phyloP scores from a whole-genome alignment of 53 echinoderm and acorn worm genomes.

The Temnopleurus reevesii region DNA sequence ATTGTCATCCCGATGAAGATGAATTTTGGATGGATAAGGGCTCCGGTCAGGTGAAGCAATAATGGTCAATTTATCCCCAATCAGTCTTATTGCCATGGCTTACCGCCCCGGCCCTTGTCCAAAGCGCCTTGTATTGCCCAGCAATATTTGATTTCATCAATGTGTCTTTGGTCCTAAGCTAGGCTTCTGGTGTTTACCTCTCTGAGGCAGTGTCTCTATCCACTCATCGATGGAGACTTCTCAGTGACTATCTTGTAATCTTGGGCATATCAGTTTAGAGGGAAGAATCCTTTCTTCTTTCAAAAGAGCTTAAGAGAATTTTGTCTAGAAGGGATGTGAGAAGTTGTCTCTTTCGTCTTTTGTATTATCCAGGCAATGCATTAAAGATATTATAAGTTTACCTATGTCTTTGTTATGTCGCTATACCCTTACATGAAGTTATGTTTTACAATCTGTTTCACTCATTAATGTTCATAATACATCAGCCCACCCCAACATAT shows the following conservation, averaged over 20 bases:
- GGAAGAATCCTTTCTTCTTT: too few relatives aligned
- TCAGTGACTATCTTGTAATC: neutral
- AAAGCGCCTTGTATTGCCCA: neutral
- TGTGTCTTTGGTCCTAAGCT: neutral
- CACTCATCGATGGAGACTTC: neutral
- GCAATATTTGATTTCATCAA: slow-evolving; percentile 4
- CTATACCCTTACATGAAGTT: too few relatives aligned
- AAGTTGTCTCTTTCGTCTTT: too few relatives aligned
- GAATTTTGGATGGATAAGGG: neutral
- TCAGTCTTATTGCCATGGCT: slow-evolving; percentile 22
- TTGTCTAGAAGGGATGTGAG: too few relatives aligned
- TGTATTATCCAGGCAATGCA: too few relatives aligned
- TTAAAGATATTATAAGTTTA: too few relatives aligned
- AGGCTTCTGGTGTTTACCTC: slow-evolving; percentile 6
- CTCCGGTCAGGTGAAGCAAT: slow-evolving; percentile 9
- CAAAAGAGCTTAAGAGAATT: too few relatives aligned
- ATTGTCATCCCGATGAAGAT: neutral
- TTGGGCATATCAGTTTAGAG: neutral
- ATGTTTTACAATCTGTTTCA: too few relatives aligned
- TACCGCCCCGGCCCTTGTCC: neutral
- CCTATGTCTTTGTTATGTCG: too few relatives aligned
- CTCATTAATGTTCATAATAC: too few relatives aligned
- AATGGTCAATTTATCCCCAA: slow-evolving; percentile 48
- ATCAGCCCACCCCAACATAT: too few relatives aligned
- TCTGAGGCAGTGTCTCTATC: neutral